Evolutionary conservation across 2,888 invertebrate species (phyloP), one percentile per base, ranked within the genome.

Genomic region (Palloptera scutellata): DNA sequence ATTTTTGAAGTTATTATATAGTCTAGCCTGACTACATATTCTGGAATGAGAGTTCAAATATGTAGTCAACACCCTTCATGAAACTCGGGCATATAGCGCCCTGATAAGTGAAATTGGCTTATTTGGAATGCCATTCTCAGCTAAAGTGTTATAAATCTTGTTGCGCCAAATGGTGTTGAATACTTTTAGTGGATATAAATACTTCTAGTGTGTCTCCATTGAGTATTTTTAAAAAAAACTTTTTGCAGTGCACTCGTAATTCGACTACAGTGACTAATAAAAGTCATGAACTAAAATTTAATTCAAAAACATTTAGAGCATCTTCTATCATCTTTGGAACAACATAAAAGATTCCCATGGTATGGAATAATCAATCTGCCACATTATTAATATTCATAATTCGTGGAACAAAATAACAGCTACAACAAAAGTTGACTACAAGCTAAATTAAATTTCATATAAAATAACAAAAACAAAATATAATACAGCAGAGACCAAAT

Each of bases 321-420:
- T 3, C 45, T 30, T 30, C 30, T 30, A 30, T 30, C 30, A 30
- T 30, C 30, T 30, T 30, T 30, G 30, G 30, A 30, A 30, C 30
- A 30, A 30, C 30, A 30, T 6, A 30, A 30, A 64, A 64, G 63
- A 54, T 71, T 71, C 71, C 70, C 71, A 71, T 71, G 70, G 52
- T 64, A 65, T 64, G 67, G 67, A 69, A 70, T 69, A 69, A 64
- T 43, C 67, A 67, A 68, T 57, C 67, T 69, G 70, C 65, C 67
- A 69, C 64, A 69, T 69, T 70, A 73, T 73, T 72, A 73, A 73
- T 75, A 75, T 75, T 73, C 72, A 75, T 75, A 73, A 71, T 75
- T 75, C 75, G 72, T 69, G 72, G 75, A 75, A 75, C 73, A 69
- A 75, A 30, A 30, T 30, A 30, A 30, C 30, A 30, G 6, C 48